A percentile compares a stretch with the other conserved stretches of the same genome.
Conservation (phyloP, 2,113 vertebrate genomes). For the Emydocephalus ijimae region DNA sequence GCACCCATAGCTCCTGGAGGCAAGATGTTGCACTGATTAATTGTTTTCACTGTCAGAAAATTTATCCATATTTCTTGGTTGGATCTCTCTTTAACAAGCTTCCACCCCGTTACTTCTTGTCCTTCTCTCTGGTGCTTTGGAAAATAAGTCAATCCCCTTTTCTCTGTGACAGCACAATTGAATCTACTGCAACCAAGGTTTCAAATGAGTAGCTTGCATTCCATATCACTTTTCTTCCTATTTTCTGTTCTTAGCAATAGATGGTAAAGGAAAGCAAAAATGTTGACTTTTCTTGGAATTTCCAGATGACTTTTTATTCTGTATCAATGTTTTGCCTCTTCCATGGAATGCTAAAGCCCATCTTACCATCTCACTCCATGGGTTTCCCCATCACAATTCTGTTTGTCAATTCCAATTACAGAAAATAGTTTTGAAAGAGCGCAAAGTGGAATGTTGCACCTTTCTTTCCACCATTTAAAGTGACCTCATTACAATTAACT, state of each 20-base stretch:
- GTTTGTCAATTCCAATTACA: neutral
- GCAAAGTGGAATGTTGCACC: neutral
- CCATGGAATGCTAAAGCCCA: neutral
- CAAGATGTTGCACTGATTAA: too few species aligned
- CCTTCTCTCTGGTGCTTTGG: neutral
- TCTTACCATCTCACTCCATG: neutral
- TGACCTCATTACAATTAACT: neutral
- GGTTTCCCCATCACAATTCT: neutral
- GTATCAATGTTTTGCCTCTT: neutral
- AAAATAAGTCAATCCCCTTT: too few species aligned
- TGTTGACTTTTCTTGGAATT: neutral
- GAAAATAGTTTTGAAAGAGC: neutral
- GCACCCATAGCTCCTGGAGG: too few species aligned
- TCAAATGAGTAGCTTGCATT: constrained; percentile 4
- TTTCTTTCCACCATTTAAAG: neutral
- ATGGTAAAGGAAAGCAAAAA: neutral
- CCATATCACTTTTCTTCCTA: neutral
- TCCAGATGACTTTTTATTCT: neutral
- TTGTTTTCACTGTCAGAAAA: too few species aligned
- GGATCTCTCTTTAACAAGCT: too few species aligned
- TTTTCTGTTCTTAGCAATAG: neutral
- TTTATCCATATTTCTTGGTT: neutral
- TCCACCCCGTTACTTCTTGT: neutral
- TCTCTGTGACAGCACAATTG: neutral
- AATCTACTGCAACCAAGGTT: fast-evolving